Evolutionary conservation across 2,888 invertebrate genomes (phyloP).

Genomic region (Epsilonema sp.): DNA sequence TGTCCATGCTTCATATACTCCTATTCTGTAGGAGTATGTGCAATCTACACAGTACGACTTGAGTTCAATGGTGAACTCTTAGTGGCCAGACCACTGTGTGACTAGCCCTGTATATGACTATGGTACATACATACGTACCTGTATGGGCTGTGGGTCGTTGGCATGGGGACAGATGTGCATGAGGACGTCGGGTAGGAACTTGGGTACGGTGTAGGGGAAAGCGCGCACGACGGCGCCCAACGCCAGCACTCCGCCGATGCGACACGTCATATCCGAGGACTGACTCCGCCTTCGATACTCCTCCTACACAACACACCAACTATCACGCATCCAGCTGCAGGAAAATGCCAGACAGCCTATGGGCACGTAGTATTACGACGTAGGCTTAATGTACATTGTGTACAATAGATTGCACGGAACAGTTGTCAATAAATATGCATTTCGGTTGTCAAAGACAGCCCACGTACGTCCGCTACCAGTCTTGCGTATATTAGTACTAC

Average conservation of each 20-base stretch:
- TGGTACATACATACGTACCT: too few species aligned
- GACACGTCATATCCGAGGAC: conserved; percentile 17
- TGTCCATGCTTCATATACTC: too few species aligned
- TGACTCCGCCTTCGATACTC: neutral
- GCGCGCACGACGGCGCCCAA: conserved; percentile 65
- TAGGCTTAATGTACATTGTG: neutral
- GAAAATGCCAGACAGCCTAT: too few species aligned
- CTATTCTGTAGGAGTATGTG: too few species aligned
- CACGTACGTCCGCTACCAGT: too few species aligned
- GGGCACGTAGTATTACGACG: neutral
- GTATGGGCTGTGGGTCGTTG: conserved; percentile 37
- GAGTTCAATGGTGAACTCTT: too few species aligned
- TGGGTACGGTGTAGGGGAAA: conserved; percentile 65
- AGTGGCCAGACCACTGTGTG: too few species aligned
- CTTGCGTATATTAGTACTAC: too few species aligned
- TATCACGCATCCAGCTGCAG: neutral
- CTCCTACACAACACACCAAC: neutral
- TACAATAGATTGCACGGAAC: too few species aligned
- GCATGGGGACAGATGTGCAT: conserved; percentile 56
- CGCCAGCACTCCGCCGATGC: conserved; percentile 66
- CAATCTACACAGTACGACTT: neutral
- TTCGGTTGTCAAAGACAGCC: too few species aligned
- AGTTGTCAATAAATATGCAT: too few species aligned
- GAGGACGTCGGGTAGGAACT: conserved; percentile 54
- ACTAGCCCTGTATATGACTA: neutral